phyloP scores from a whole-genome alignment of 1,140 invertebrate genomes.

The Drosophila tristis region DNA sequence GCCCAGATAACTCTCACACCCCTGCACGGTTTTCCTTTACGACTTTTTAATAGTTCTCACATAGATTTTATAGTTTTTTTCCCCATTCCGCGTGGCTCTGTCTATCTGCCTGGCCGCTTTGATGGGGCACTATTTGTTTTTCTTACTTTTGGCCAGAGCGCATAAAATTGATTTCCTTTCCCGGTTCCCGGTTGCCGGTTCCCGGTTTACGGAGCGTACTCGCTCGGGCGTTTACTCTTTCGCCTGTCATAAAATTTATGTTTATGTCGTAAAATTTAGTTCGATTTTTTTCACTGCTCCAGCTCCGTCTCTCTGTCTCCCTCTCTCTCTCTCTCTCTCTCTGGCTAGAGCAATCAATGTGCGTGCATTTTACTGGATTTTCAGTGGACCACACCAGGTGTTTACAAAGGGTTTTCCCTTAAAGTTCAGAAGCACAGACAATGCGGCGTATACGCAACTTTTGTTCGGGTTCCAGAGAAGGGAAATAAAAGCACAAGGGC shows the following conservation, averaged over 20 bases:
- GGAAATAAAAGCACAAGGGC: background rate
- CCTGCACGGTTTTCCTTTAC: slow-evolving; percentile 51
- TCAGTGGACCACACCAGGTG: slow-evolving; percentile 50
- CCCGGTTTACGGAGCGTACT: too few species aligned
- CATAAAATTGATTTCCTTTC: slow-evolving; percentile 83
- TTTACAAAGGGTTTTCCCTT: slow-evolving; percentile 39
- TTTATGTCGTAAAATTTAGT: slow-evolving; percentile 83
- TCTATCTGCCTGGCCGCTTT: slow-evolving; percentile 31
- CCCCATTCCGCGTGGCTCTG: slow-evolving; percentile 5
- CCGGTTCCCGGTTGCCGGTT: slow-evolving; percentile 24
- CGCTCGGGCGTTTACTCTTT: slow-evolving; percentile 42
- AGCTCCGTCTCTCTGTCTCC: slow-evolving; percentile 29
- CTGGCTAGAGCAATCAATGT: too few species aligned
- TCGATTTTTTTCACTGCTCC: slow-evolving; percentile 65
- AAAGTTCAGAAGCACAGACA: background rate
- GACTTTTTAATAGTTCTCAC: slow-evolving; percentile 84
- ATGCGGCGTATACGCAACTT: slow-evolving; percentile 47
- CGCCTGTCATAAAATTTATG: slow-evolving; percentile 82
- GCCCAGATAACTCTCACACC: background rate
- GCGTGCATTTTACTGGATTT: slow-evolving; percentile 16
- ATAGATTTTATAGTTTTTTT: slow-evolving; percentile 80
- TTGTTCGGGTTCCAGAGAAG: background rate
- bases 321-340: background rate
- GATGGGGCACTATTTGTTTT: slow-evolving; percentile 57
- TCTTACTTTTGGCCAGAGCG: slow-evolving; percentile 69